These are phyloP conservation scores for Rhinolophus ferrumequinum DNA, from an alignment of 2,113 vertebrate genomes.

Conservation along the genomic window DNA sequence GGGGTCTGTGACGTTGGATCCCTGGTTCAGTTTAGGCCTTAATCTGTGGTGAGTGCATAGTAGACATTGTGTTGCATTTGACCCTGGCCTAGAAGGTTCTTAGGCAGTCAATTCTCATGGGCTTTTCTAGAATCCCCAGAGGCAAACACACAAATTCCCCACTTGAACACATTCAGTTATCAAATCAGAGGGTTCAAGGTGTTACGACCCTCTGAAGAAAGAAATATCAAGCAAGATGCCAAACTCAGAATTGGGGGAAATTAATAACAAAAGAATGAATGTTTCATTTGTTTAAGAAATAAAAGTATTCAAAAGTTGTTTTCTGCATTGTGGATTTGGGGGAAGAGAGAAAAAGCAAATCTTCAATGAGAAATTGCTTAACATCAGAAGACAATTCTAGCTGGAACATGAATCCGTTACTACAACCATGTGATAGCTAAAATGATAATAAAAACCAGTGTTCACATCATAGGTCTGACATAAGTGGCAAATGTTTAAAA, in stretches of 20 bases:
- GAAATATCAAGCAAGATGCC: background rate
- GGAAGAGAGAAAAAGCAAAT: background rate
- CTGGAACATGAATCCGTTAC: background rate
- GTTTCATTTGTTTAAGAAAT: constrained; percentile 24
- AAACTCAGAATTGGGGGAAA: background rate
- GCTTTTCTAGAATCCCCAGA: background rate
- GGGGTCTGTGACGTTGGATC: background rate
- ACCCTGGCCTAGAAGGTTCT: background rate
- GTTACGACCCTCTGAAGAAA: background rate
- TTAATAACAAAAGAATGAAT: background rate
- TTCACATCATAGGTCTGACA: background rate
- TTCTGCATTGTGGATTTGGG: constrained; percentile 4
- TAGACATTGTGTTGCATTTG: background rate
- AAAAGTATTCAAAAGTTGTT: constrained; percentile 13
- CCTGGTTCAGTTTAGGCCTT: background rate
- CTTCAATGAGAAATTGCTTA: background rate
- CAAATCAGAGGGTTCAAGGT: background rate
- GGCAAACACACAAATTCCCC: background rate
- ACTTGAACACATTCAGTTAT: background rate
- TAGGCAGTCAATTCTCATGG: background rate
- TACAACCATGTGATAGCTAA: background rate
- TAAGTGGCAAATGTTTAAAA: constrained; percentile 39
- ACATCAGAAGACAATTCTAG: background rate
- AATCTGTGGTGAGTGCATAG: background rate
- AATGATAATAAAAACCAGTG: background rate